Evolutionary conservation across 2,888 invertebrate genomes (phyloP).

Genomic region (Tuberolachnus salignus): DNA sequence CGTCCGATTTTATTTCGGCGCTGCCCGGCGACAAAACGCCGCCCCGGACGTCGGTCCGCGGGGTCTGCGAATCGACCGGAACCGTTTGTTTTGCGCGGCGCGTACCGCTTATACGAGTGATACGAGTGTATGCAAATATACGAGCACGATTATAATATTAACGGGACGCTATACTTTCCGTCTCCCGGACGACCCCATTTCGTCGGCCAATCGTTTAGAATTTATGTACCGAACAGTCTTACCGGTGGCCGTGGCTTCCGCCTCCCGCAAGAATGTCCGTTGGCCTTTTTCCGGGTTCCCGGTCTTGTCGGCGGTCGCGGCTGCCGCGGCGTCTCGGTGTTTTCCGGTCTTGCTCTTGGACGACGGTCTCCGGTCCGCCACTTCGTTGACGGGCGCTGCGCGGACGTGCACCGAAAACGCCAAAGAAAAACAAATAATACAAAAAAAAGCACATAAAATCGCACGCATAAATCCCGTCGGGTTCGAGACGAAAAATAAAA

Average conservation of each 20-base stretch:
- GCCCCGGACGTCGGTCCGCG: slow-evolving; percentile 6
- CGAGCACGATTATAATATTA: slow-evolving; percentile 3
- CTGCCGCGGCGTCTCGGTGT: slow-evolving; percentile 34
- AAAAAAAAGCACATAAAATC: not conserved
- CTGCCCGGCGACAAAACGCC: not conserved
- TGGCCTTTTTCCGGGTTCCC: not conserved
- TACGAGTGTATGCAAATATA: not conserved
- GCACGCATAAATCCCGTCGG: not conserved
- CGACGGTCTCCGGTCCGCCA: slow-evolving; percentile 32
- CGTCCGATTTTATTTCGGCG: not conserved
- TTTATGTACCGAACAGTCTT: not conserved
- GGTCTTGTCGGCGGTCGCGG: not conserved
- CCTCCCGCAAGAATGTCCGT: slow-evolving; percentile 14
- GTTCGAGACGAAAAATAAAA: too few relatives aligned
- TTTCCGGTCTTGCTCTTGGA: slow-evolving; percentile 49
- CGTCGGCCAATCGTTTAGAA: slow-evolving; percentile 2
- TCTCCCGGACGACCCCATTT: too few relatives aligned
- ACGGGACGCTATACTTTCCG: slow-evolving; percentile 23
- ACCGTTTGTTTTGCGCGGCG: not conserved
- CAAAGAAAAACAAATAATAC: not conserved
- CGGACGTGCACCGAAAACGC: too few relatives aligned
- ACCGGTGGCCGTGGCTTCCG: slow-evolving; percentile 26
- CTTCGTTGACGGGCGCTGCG: slow-evolving; percentile 32
- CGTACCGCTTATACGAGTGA: not conserved
- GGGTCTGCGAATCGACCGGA: slow-evolving; percentile 30